These are phyloP conservation scores for Onychostruthus taczanowskii DNA, from an alignment of 2,113 vertebrate species.

Conservation along the genomic window DNA sequence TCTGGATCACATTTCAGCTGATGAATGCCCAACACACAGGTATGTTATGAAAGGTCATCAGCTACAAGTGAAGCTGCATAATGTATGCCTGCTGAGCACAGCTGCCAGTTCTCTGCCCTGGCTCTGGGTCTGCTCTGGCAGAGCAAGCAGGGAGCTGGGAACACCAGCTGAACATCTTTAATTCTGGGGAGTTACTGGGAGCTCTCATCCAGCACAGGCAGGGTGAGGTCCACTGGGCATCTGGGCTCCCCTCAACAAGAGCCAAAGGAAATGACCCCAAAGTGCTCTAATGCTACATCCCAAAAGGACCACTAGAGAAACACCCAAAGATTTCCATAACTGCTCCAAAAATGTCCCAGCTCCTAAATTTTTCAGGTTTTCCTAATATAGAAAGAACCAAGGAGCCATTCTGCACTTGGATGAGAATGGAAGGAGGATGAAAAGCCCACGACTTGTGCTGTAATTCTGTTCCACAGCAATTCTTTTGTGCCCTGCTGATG, in stretches of 20 bases:
- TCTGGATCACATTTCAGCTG: conserved; percentile 50
- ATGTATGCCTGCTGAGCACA: conserved; percentile 16
- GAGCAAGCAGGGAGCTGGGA: neutral
- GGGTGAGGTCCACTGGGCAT: fast-evolving
- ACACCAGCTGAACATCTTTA: neutral
- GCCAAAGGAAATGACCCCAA: neutral
- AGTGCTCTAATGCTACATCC: no score
- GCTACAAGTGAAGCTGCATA: conserved; percentile 54
- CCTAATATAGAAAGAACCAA: neutral
- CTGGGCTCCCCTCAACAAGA: neutral
- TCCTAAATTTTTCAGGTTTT: neutral
- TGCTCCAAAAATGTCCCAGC: neutral
- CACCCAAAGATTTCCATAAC: fast-evolving
- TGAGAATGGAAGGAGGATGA: neutral
- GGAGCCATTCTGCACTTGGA: neutral
- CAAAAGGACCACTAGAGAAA: neutral
- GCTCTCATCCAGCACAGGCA: neutral
- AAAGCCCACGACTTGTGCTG: neutral
- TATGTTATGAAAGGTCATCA: conserved; percentile 64
- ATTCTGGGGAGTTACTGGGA: neutral
- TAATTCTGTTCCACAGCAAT: neutral
- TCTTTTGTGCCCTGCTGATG: neutral
- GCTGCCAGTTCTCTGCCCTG: neutral
- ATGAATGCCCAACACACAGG: conserved; percentile 30
- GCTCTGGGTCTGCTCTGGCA: neutral